Base-by-base conservation (phyloP, 2,797 vertebrate genomes). In the Characodon lateralis region DNA sequence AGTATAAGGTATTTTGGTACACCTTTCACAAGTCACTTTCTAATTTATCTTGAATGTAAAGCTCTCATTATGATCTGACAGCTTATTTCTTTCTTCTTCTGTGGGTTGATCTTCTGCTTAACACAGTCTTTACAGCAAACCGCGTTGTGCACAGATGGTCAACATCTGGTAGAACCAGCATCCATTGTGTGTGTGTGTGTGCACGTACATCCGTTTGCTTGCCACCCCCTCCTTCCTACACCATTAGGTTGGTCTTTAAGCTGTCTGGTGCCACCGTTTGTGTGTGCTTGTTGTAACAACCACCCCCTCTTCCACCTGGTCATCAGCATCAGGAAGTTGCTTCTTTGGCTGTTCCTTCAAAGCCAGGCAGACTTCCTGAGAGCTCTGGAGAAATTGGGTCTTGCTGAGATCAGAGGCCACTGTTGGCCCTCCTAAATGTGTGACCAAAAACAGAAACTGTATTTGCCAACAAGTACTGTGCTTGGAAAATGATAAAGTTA, bases 321-420 rank as follows among this genome's bases (percentile, higher is more conserved):
- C 80, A 28, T 74, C 83, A 59, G 78, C 68, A 74, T 84, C 90
- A 93, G 92, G 92, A 94, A 51, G 79, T 79, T 22, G 77, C 85
- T 94, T 95, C 93, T 90, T 83, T 74, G 80, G 83, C 77, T 73
- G 74, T 85, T 89, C 76, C 76, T 78, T 91, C 85, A 86, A 83
- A 87, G 81, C 80, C 71, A 22, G 78, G 80, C 48, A 83, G 93
- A 95, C 91, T 91, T 95, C 93, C 94, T 93, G 85, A 83, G 70
- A 83, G 85, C 87, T 85, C 83, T 81, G 41, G 50, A 90, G 83
- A 85, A 88, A 84, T 72, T 81, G 16, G 71, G 85, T 90, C 91
- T 61, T 76, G 80, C 90, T 87, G 91, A 93, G 89, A 91, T 93
- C 89, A 91, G 82, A 91, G 83, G 74, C 85, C 77, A 71, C 83